Evolutionary conservation across 2,888 invertebrate species (phyloP), one percentile per base, ranked within the genome.

Genomic region (Diplazon laetatorius): DNA sequence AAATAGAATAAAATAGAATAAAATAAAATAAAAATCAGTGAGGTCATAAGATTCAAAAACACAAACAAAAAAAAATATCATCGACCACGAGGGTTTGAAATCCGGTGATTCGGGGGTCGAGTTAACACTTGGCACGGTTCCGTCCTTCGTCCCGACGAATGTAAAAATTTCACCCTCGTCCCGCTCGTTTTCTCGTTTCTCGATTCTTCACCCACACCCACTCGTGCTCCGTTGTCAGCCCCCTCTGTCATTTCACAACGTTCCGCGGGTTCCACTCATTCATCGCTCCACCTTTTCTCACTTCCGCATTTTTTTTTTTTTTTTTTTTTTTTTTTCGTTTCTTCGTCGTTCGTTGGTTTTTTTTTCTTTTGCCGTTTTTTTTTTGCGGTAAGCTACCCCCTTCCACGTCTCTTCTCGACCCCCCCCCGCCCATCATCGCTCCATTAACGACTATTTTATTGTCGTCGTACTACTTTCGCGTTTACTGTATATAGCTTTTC

Each of bases 401-500:
- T n/a, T n/a, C n/a, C n/a, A n/a, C n/a, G n/a, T n/a, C 63, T 10
- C 14, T 22, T 37, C 25, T 44, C 44, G 6, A 30, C 30, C 30
- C 30, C 30, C 6, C 6, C 30, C 4, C 30, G 30, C 30, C n/a
- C n/a, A n/a, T n/a, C n/a, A n/a, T n/a, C n/a, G n/a, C n/a, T 83
- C 83, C 83, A 82, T 85, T 86, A 86, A 84, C 82, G 83, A 82
- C 82, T 76, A 80, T 84, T 82, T 85, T 82, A 86, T 87, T 84
- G 83, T 83, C 39, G 60, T 39, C 48, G 37, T 57, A 42, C 2
- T 52, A n/a, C 37, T 10, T 35, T 16, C 35, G 44, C 30, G 50
- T 30, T n/a, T n/a, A n/a, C 42, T 46, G 20, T 57, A n/a, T 35
- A 16, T 6, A 12, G 9, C 50, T 30, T n/a, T n/a, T 37, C 22